A percentile compares a stretch with the other conserved stretches of the same genome.
phyloP scores from a whole-genome alignment of 2,888 invertebrate genomes.

The Hirtodrosophila duncani region DNA sequence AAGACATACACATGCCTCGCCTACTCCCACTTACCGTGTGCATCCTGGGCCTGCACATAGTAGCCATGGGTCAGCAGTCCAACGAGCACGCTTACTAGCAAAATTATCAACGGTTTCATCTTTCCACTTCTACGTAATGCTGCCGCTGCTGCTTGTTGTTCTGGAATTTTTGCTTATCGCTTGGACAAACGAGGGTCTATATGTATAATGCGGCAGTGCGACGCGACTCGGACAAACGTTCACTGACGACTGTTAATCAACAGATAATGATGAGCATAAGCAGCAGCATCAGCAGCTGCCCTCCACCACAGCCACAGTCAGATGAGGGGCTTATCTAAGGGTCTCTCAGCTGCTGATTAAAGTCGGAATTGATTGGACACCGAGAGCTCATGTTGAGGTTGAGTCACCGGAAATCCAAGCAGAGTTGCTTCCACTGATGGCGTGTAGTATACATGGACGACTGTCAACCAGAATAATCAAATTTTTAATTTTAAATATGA shows the following conservation, averaged over 20 bases:
- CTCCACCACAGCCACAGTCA: conserved; percentile 23
- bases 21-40: conserved; percentile 32
- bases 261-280: conserved; percentile 60
- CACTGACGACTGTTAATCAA: conserved; percentile 59
- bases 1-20: background rate
- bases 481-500: too few species aligned
- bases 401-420: too few species aligned
- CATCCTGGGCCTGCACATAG: conserved; percentile 36
- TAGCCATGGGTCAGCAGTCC: conserved; percentile 17
- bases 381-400: too few species aligned
- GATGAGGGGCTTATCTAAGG: conserved; percentile 23
- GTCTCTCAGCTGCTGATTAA: conserved; percentile 35
- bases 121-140: conserved; percentile 22
- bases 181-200: conserved; percentile 10
- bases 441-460: too few species aligned
- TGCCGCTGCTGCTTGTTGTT: too few species aligned
- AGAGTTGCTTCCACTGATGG: too few species aligned
- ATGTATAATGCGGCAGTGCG: conserved; percentile 2
- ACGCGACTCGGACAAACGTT: conserved; percentile 29
- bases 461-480: too few species aligned
- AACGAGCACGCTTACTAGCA: conserved; percentile 37
- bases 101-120: conserved; percentile 53
- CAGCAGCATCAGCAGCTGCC: conserved; percentile 5
- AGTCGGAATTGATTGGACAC: conserved; percentile 42
- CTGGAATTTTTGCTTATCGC: conserved; percentile 48